Percentiles rank a stretch among this genome's conserved stretches.
These are phyloP conservation scores for Pteria penguin DNA, from an alignment of 2,888 invertebrate species.

Conservation along the genomic window DNA sequence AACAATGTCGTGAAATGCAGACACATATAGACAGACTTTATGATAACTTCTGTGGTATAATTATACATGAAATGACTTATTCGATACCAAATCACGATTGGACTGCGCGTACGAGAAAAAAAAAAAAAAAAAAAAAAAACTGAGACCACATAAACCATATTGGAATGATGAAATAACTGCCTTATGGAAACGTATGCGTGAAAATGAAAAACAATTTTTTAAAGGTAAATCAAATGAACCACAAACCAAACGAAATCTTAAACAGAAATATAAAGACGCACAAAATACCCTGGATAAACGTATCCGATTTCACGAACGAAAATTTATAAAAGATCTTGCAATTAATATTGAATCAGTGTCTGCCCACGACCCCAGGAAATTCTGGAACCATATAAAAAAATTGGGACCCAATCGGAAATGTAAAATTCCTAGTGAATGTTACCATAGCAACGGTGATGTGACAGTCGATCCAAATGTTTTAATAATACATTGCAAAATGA, in stretches of 20 bases:
- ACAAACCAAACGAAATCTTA: background rate
- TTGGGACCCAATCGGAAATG: too few species aligned
- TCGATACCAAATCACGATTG: background rate
- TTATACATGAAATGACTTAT: background rate
- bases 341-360: background rate
- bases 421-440: too few species aligned
- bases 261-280: background rate
- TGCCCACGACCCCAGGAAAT: background rate
- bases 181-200: conserved; percentile 1
- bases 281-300: conserved; percentile 1
- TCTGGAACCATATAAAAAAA: background rate
- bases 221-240: background rate
- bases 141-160: too few species aligned
- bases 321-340: background rate
- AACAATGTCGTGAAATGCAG: background rate
- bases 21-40: background rate
- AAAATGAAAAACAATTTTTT: conserved; percentile 2
- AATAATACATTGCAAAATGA: too few species aligned
- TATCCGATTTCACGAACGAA: conserved; percentile 2
- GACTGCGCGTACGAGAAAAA: background rate
- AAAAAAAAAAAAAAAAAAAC: too few species aligned
- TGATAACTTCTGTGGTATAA: background rate
- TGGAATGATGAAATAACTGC: background rate
- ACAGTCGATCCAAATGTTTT: too few species aligned
- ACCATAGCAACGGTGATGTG: too few species aligned